phyloP scores from a whole-genome alignment of 2,888 invertebrate genomes.

The Diadegma fenestrale region DNA sequence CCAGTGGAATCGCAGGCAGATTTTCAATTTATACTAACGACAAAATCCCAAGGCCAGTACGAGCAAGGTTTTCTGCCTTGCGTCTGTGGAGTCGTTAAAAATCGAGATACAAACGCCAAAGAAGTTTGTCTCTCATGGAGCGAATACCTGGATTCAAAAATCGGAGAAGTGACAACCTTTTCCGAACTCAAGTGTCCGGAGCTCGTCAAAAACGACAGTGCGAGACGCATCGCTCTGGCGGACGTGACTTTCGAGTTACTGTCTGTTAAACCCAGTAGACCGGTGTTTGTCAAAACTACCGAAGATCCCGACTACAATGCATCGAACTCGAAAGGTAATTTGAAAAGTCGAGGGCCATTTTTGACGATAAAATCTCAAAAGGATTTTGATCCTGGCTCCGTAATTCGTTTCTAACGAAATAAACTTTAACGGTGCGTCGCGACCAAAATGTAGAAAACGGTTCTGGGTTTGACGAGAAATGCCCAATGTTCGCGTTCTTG shows the following conservation, averaged over 20 bases:
- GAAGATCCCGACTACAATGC: constrained; percentile 79
- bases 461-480: too few species aligned
- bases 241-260: constrained; percentile 89
- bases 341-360: not conserved
- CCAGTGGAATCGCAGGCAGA: constrained; percentile 77
- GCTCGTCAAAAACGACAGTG: constrained; percentile 85
- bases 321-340: constrained; percentile 86
- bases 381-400: too few species aligned
- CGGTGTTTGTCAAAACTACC: constrained; percentile 86
- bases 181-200: constrained; percentile 89
- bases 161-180: constrained; percentile 69
- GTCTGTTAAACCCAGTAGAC: constrained; percentile 88
- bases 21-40: constrained; percentile 82
- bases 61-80: constrained; percentile 78
- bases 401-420: too few species aligned
- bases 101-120: constrained; percentile 86
- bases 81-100: constrained; percentile 88
- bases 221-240: constrained; percentile 88
- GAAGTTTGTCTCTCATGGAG: constrained; percentile 85
- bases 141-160: constrained; percentile 84
- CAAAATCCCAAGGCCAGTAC: constrained; percentile 84
- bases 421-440: too few species aligned
- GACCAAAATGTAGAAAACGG: too few species aligned
- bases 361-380: not conserved
- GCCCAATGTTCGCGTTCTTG: too few species aligned